Conservation (phyloP, 2,888 invertebrate species). For the Lasioglossum figueresi region DNA sequence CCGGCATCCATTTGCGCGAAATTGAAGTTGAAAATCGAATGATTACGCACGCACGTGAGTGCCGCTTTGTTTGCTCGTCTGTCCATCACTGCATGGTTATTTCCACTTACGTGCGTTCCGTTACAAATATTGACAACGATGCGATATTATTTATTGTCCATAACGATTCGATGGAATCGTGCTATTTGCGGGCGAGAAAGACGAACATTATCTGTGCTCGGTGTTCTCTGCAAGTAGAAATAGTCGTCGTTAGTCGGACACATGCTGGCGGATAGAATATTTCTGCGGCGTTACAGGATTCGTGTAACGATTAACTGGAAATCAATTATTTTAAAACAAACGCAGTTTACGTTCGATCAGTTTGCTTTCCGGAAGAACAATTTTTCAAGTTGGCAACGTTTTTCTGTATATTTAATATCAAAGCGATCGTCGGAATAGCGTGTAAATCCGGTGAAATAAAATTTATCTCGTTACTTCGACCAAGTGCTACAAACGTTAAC, state of each 20-base stretch:
- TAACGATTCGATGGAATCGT: not conserved
- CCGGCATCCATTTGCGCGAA: not conserved
- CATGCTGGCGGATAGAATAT: not conserved
- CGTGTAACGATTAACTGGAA: not conserved
- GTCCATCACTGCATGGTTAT: slow-evolving; percentile 13
- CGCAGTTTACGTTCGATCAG: not conserved
- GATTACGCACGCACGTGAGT: slow-evolving; percentile 4
- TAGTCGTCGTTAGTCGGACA: not conserved
- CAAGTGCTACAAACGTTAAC: not conserved
- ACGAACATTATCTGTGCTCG: not conserved
- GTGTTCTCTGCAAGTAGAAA: not conserved
- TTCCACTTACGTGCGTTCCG: not conserved
- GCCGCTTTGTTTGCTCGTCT: slow-evolving; percentile 1
- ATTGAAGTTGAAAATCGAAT: not conserved
- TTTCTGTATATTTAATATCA: not conserved
- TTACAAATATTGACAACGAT: not conserved
- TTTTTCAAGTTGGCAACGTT: not conserved
- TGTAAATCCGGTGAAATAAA: not conserved
- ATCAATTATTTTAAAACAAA: not conserved
- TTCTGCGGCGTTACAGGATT: not conserved
- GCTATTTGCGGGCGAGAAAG: not conserved
- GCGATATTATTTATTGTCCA: not conserved
- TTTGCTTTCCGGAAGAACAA: not conserved
- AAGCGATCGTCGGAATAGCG: not conserved
- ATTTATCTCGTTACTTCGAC: not conserved